Evolutionary conservation across 2,888 invertebrate genomes (phyloP).

Genomic region (Phaedon cochleariae): DNA sequence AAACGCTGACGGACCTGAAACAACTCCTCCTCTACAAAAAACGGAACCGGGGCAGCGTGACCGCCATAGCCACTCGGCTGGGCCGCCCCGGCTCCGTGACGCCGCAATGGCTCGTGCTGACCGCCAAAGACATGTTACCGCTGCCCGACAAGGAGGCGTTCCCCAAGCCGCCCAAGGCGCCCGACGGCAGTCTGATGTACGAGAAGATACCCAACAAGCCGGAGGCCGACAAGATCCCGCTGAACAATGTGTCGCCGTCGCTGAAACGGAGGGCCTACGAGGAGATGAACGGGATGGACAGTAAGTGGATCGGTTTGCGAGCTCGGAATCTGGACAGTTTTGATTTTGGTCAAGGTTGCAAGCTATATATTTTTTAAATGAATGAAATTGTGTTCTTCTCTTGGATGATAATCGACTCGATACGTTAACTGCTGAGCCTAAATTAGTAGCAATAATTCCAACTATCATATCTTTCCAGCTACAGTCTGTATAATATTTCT

Average conservation of each 20-base stretch:
- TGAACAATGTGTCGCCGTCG: constrained; percentile 66
- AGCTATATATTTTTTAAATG: no score
- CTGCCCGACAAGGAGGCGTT: constrained; percentile 83
- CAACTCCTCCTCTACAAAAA: constrained; percentile 66
- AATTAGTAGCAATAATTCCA: no score
- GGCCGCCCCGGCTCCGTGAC: constrained; percentile 68
- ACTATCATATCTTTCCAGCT: no score
- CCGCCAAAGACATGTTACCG: constrained; percentile 80
- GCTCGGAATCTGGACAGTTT: no score
- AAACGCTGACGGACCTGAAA: constrained; percentile 67
- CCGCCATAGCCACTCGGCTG: constrained; percentile 75
- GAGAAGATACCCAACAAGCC: constrained; percentile 85
- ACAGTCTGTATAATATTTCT: no score
- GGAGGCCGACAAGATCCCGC: constrained; percentile 74
- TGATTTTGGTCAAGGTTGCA: no score
- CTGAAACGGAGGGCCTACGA: constrained; percentile 89
- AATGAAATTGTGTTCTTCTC: no score
- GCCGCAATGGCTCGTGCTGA: constrained; percentile 77
- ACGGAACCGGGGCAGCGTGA: constrained; percentile 72
- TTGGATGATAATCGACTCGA: no score
- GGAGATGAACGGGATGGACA: constrained; percentile 88
- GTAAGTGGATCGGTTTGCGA: constrained; percentile 67
- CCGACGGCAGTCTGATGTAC: constrained; percentile 87
- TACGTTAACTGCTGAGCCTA: no score
- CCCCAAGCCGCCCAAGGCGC: constrained; percentile 90